Conservation (phyloP, 2,888 invertebrate species). For the Oscheius sp. region DNA sequence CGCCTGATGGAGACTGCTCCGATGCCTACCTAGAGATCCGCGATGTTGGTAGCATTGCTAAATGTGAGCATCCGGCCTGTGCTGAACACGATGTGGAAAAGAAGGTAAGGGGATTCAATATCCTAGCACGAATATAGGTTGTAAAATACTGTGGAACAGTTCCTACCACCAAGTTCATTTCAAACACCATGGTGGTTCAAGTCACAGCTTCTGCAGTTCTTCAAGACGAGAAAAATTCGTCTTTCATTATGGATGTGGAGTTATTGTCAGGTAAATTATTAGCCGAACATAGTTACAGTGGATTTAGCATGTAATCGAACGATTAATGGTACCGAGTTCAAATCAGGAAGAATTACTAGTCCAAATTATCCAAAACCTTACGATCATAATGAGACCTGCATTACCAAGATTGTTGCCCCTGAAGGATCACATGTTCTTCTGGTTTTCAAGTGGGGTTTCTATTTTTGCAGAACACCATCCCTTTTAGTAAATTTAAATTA, state of each 20-base stretch:
- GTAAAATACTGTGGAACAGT: constrained; percentile 23
- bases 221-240: constrained; percentile 39
- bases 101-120: constrained; percentile 30
- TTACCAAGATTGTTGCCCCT: constrained; percentile 42
- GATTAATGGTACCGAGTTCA: constrained; percentile 47
- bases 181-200: constrained; percentile 51
- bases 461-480: neutral
- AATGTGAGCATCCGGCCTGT: constrained; percentile 57
- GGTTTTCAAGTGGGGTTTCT: constrained; percentile 21
- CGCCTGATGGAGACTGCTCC: constrained; percentile 43
- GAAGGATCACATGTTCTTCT: constrained; percentile 26
- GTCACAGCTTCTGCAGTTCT: constrained; percentile 55
- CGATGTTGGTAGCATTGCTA: constrained; percentile 49
- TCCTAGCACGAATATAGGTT: constrained; percentile 5
- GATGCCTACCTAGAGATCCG: constrained; percentile 53
- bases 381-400: constrained; percentile 59
- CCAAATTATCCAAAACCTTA: constrained; percentile 69
- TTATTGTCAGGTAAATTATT: constrained; percentile 31
- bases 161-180: constrained; percentile 40
- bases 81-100: constrained; percentile 46
- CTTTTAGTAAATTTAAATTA: constrained; percentile 19
- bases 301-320: constrained; percentile 69
- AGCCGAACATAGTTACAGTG: too few species aligned
- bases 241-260: constrained; percentile 48
- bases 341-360: constrained; percentile 60